These are phyloP conservation scores for Bembecia ichneumoniformis DNA, from an alignment of 2,888 invertebrate species.

Conservation along the genomic window DNA sequence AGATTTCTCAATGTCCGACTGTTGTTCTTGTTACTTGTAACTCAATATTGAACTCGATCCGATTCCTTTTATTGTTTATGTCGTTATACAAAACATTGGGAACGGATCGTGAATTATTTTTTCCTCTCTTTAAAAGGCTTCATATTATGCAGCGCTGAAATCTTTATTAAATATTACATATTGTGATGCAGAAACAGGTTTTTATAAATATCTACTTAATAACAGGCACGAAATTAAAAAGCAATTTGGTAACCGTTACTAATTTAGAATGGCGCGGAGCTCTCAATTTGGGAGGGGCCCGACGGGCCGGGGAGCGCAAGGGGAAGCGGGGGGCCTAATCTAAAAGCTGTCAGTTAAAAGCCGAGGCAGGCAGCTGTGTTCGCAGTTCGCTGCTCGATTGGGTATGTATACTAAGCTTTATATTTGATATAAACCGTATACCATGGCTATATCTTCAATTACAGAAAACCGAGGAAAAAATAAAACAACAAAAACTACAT, in stretches of 20 bases:
- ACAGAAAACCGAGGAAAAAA: no score
- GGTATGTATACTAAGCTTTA: conserved; percentile 43
- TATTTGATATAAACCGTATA: conserved; percentile 17
- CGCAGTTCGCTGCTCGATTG: conserved; percentile 23
- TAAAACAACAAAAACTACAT: no score
- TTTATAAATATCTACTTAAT: conserved; percentile 44
- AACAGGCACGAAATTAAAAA: conserved; percentile 65
- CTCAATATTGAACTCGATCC: conserved; percentile 45
- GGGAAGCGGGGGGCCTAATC: conserved; percentile 49
- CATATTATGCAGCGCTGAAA: background rate
- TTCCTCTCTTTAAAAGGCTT: background rate
- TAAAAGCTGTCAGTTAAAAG: conserved; percentile 67
- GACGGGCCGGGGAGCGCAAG: conserved; percentile 17
- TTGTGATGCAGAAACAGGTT: conserved; percentile 22
- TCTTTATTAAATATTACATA: background rate
- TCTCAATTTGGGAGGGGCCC: conserved; percentile 60
- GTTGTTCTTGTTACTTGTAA: conserved; percentile 58
- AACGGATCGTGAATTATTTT: background rate
- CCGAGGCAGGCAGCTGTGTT: conserved; percentile 54
- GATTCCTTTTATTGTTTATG: conserved; percentile 28
- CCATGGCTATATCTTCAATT: no score
- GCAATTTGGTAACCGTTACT: conserved; percentile 69
- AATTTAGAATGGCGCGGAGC: conserved; percentile 59
- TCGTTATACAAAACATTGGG: background rate
- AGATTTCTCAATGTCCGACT: conserved; percentile 62